phyloP scores from a whole-genome alignment of 2,797 vertebrate species.

The Enteromius argenteus region DNA sequence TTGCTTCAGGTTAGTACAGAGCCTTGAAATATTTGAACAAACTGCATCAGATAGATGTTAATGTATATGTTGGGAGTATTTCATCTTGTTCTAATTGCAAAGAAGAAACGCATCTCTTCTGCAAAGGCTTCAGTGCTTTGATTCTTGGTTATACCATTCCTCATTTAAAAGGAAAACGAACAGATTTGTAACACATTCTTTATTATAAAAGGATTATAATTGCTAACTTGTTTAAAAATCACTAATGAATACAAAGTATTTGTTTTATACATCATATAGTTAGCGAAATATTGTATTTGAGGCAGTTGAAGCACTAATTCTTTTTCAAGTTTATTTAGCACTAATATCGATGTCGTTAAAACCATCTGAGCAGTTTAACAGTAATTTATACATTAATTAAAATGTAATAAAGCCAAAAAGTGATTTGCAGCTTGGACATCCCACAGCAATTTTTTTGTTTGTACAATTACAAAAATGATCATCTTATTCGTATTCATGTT shows the following conservation, averaged over 20 bases:
- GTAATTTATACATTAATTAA: not conserved
- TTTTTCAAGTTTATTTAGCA: not conserved
- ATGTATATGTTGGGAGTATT: constrained; percentile 43
- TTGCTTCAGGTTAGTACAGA: constrained; percentile 17
- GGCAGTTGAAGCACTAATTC: not conserved
- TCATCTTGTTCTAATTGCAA: constrained; percentile 40
- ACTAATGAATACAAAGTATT: constrained; percentile 37
- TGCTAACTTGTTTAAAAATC: constrained; percentile 30
- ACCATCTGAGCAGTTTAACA: not conserved
- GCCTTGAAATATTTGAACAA: constrained; percentile 35
- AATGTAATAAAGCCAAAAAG: constrained; percentile 1
- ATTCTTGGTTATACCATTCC: constrained; percentile 50
- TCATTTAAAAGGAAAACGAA: constrained; percentile 34
- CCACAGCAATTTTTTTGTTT: not conserved
- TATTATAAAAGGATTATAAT: constrained; percentile 8
- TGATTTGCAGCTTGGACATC: not conserved
- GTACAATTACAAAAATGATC: not conserved
- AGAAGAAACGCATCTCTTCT: constrained; percentile 8
- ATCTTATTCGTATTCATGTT: constrained; percentile 24
- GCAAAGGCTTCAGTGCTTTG: constrained; percentile 20
- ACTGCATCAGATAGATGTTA: constrained; percentile 30
- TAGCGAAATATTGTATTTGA: not conserved
- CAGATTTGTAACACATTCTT: constrained; percentile 3
- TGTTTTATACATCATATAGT: constrained; percentile 21
- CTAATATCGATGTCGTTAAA: not conserved